Percentiles rank a stretch among this genome's conserved stretches.
These are phyloP conservation scores for Andrena hattorfiana DNA, from an alignment of 2,888 invertebrate genomes.

Conservation along the genomic window DNA sequence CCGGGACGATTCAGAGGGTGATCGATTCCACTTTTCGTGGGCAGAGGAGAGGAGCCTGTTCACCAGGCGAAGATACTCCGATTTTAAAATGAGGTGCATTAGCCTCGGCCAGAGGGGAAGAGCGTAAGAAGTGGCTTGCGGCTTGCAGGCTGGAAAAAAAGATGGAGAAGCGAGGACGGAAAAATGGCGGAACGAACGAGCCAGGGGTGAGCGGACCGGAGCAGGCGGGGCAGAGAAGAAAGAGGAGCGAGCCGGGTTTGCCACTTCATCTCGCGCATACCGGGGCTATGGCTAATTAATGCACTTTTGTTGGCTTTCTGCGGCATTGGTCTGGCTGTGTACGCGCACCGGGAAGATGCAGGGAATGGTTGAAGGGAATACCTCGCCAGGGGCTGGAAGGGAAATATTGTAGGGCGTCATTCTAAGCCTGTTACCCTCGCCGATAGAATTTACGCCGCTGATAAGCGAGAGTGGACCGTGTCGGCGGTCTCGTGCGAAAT, in stretches of 20 bases:
- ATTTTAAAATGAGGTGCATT: conserved; percentile 33
- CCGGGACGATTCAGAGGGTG: conserved; percentile 1
- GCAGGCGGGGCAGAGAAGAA: conserved; percentile 37
- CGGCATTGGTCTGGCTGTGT: conserved; percentile 54
- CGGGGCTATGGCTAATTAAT: conserved; percentile 75
- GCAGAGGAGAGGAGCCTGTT: background rate
- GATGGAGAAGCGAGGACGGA: background rate
- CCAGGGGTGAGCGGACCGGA: background rate
- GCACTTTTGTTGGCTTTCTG: conserved; percentile 74
- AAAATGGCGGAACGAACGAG: background rate
- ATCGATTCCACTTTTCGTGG: background rate
- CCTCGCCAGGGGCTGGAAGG: background rate
- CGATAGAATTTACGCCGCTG: conserved; percentile 33
- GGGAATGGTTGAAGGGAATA: conserved; percentile 28
- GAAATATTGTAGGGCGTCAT: conserved; percentile 22
- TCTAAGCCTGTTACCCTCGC: background rate
- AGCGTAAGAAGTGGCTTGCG: conserved; percentile 40
- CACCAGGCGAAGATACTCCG: conserved; percentile 1
- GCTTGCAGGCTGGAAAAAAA: conserved; percentile 14
- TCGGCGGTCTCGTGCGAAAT: conserved; percentile 56
- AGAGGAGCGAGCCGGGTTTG: conserved; percentile 41
- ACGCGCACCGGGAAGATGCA: conserved; percentile 21
- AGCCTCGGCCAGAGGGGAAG: background rate
- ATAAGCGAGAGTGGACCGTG: conserved; percentile 31
- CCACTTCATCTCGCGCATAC: conserved; percentile 67